These are phyloP conservation scores for Oedothorax gibbosus DNA, from an alignment of 1,140 invertebrate species.

Conservation along the genomic window DNA sequence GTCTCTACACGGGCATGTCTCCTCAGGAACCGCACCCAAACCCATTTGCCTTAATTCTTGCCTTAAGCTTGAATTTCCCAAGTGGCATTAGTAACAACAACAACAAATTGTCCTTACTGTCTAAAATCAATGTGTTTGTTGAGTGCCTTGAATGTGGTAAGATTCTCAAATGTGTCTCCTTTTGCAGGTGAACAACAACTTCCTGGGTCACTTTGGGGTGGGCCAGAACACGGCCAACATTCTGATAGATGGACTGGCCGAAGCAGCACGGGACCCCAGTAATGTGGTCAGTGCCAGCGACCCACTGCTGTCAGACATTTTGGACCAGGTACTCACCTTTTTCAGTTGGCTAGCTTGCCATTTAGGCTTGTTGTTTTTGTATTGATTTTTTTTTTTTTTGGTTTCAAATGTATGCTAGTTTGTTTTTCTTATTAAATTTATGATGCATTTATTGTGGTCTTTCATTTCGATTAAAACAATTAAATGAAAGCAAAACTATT, in stretches of 20 bases:
- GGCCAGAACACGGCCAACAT: constrained; percentile 22
- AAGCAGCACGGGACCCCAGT: constrained; percentile 26
- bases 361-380: background rate
- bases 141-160: background rate
- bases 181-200: background rate
- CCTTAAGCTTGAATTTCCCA: too few relatives aligned
- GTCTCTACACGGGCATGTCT: too few relatives aligned
- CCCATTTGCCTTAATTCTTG: too few relatives aligned
- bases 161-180: background rate
- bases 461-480: too few relatives aligned
- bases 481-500: too few relatives aligned
- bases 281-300: constrained; percentile 70
- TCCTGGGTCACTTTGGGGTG: background rate
- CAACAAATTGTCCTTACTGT: too few relatives aligned
- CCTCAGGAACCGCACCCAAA: too few relatives aligned
- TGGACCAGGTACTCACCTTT: constrained; percentile 77
- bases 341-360: background rate
- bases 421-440: too few relatives aligned
- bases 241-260: constrained; percentile 24
- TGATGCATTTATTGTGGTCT: too few relatives aligned
- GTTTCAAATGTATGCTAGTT: too few relatives aligned
- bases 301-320: constrained; percentile 80
- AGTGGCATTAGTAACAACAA: too few relatives aligned
- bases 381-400: too few relatives aligned
- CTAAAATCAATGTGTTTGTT: background rate